These are phyloP conservation scores for Esox masquinongy DNA, from an alignment of 2,797 vertebrate species.

Conservation along the genomic window DNA sequence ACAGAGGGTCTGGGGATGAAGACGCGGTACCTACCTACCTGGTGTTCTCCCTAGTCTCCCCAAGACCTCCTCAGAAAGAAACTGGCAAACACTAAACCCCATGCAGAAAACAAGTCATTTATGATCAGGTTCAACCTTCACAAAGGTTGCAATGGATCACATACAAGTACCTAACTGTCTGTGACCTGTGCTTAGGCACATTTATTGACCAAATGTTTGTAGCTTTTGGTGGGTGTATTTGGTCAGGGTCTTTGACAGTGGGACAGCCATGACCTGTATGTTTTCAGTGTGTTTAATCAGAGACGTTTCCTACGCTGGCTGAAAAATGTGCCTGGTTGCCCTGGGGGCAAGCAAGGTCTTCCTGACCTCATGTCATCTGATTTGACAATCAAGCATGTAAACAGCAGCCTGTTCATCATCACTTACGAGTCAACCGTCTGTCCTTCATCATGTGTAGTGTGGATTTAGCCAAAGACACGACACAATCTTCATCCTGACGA, in stretches of 20 bases:
- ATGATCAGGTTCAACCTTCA: not conserved
- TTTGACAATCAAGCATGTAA: slow-evolving; percentile 41
- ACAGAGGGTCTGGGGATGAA: slow-evolving; percentile 45
- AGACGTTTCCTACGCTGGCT: slow-evolving; percentile 44
- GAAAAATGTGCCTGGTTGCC: slow-evolving; percentile 34
- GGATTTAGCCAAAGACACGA: not conserved
- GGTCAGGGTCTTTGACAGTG: slow-evolving; percentile 53
- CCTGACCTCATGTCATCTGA: slow-evolving; percentile 48
- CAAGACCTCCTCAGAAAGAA: not conserved
- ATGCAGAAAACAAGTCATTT: not conserved
- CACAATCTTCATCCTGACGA: not conserved
- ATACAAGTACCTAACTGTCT: not conserved
- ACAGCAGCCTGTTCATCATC: slow-evolving; percentile 47
- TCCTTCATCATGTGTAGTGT: slow-evolving; percentile 19
- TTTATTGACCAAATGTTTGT: slow-evolving; percentile 45
- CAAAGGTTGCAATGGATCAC: not conserved
- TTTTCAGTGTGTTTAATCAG: slow-evolving; percentile 46
- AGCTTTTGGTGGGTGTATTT: slow-evolving; percentile 43
- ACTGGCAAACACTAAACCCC: not conserved
- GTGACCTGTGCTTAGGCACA: slow-evolving; percentile 11
- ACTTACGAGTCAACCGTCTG: slow-evolving; percentile 29
- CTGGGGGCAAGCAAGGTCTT: slow-evolving; percentile 39
- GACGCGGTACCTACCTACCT: slow-evolving; percentile 26
- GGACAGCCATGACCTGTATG: slow-evolving; percentile 54
- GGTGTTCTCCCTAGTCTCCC: not conserved